Conservation (phyloP, 35 echinoderm and acorn worm species). For the Hemicentrotus pulcherrimus region DNA sequence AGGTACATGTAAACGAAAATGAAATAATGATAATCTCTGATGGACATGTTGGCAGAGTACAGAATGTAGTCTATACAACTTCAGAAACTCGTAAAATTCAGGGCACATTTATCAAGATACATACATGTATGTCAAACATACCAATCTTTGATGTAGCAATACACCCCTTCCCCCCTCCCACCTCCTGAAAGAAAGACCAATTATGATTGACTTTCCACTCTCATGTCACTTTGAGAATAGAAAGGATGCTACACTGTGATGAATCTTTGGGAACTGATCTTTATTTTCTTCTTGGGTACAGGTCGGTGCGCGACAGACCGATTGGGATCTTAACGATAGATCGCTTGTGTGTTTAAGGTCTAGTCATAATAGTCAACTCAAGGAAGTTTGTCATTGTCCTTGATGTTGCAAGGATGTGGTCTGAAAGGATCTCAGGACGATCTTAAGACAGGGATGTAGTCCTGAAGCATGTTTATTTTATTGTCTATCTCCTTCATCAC, state of each 20-base stretch:
- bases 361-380: background rate
- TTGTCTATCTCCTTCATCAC: background rate
- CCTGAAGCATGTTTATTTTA: background rate
- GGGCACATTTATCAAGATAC: too few relatives aligned
- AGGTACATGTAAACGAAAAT: too few relatives aligned
- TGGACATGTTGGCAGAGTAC: too few relatives aligned
- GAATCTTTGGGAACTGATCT: background rate
- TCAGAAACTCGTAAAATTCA: too few relatives aligned
- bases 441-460: background rate
- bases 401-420: background rate
- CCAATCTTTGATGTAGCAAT: too few relatives aligned
- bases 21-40: too few relatives aligned
- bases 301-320: background rate
- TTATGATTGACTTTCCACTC: background rate
- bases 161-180: background rate
- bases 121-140: too few relatives aligned
- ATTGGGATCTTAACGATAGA: slow-evolving; percentile 1
- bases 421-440: background rate
- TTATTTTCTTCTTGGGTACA: background rate
- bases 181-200: background rate
- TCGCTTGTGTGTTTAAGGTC: slow-evolving; percentile 1
- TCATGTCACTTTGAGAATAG: background rate
- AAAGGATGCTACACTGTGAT: background rate
- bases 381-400: slow-evolving; percentile 10
- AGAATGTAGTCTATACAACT: too few relatives aligned